Percentiles rank a stretch among this genome's conserved stretches.
These are phyloP conservation scores for Bagarius yarrelli DNA, from an alignment of 2,113 vertebrate genomes.

Conservation along the genomic window DNA sequence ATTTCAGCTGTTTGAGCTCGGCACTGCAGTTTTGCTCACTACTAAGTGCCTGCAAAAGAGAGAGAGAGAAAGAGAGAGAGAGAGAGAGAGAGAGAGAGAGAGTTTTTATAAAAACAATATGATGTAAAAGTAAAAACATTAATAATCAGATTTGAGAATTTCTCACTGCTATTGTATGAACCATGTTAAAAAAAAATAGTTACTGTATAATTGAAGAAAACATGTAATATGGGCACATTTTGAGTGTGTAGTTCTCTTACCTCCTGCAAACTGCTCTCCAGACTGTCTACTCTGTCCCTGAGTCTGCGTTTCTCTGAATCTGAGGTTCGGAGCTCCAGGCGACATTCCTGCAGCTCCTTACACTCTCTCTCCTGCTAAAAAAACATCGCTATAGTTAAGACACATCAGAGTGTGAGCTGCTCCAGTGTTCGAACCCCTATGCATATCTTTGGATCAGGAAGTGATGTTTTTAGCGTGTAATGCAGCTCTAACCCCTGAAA, in stretches of 20 bases:
- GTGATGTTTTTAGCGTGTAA: not conserved
- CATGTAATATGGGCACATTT: not conserved
- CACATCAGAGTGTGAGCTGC: not conserved
- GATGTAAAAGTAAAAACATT: not conserved
- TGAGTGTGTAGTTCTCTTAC: conserved; percentile 55
- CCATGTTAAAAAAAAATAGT: not conserved
- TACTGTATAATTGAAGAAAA: not conserved
- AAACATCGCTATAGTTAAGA: not conserved
- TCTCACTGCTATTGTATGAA: not conserved
- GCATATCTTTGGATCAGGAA: not conserved
- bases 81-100: too few relatives aligned
- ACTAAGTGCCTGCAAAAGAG: conserved; percentile 50
- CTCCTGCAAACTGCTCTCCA: conserved; percentile 72
- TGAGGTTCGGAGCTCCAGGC: conserved; percentile 61
- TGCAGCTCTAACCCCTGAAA: not conserved
- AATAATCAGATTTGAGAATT: not conserved
- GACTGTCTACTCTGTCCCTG: conserved; percentile 68
- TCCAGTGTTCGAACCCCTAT: not conserved
- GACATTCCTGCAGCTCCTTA: conserved; percentile 70
- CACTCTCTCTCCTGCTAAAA: conserved; percentile 73
- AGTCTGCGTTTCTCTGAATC: conserved; percentile 68
- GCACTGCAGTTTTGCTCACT: conserved; percentile 68
- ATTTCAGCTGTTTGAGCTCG: conserved; percentile 67
- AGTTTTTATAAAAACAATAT: not conserved
- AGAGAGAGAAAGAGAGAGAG: too few relatives aligned